Percentiles rank a stretch among this genome's conserved stretches.
These are phyloP conservation scores for Trypoxylus dichotomus DNA, from an alignment of 1,140 invertebrate species.

Conservation along the genomic window DNA sequence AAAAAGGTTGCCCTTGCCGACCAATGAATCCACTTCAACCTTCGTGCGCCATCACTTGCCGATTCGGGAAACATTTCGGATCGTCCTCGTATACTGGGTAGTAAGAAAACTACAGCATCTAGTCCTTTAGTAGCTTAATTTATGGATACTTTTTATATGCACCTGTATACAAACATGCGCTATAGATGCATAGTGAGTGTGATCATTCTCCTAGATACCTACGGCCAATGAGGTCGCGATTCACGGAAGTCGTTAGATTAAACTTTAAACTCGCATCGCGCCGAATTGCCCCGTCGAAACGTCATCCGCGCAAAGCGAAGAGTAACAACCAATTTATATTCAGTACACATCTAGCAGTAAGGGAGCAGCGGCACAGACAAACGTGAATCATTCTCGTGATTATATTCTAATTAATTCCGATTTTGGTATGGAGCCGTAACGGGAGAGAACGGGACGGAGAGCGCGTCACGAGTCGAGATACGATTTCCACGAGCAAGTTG, in stretches of 20 bases:
- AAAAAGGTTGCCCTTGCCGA: no score
- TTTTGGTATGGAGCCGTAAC: background rate
- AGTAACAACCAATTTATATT: conserved; percentile 7
- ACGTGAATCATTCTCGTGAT: conserved; percentile 1
- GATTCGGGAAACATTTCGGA: no score
- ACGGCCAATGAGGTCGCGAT: background rate
- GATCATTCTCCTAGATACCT: no score
- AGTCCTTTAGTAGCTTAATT: no score
- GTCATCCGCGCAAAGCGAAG: background rate
- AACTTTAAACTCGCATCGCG: background rate
- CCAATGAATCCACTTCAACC: no score
- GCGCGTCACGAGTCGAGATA: background rate
- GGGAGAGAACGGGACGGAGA: background rate
- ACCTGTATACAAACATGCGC: no score
- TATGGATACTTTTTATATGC: no score
- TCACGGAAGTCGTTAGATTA: background rate
- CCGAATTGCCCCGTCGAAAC: background rate
- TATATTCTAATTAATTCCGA: conserved; percentile 7
- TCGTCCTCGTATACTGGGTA: no score
- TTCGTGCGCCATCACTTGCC: no score
- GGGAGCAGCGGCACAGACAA: background rate
- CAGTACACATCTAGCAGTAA: background rate
- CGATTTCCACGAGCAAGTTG: background rate
- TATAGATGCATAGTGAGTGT: no score
- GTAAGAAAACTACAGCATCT: no score